Percentiles rank a stretch among this genome's conserved stretches.
These are phyloP conservation scores for Cygnus buccinator DNA, from an alignment of 2,113 vertebrate genomes.

Conservation along the genomic window DNA sequence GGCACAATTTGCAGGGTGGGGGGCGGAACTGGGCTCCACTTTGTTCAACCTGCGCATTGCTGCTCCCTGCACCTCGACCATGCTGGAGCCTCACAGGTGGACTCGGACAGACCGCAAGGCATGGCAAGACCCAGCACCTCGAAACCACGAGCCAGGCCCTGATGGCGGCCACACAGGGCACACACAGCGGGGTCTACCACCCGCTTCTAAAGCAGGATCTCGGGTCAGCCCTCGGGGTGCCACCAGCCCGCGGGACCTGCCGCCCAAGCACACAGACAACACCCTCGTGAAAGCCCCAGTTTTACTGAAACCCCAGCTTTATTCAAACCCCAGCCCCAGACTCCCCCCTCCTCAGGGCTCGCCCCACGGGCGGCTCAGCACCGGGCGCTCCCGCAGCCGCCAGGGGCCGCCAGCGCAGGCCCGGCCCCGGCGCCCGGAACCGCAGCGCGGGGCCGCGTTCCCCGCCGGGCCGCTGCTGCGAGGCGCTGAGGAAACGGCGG, in stretches of 20 bases:
- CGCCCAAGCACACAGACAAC: not conserved
- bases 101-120: not conserved
- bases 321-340: not conserved
- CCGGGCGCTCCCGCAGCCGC: not conserved
- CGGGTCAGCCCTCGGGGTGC: too few relatives aligned
- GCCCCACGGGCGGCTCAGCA: not conserved
- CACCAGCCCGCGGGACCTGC: too few relatives aligned
- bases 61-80: not conserved
- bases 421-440: not conserved
- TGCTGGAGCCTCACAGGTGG: not conserved
- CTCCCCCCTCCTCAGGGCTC: not conserved
- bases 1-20: too few relatives aligned
- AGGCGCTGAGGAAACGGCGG: too few relatives aligned
- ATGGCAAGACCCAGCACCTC: not conserved
- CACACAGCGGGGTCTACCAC: too few relatives aligned
- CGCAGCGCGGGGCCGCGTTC: not conserved
- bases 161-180: too few relatives aligned
- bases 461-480: not conserved
- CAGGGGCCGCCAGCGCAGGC: not conserved
- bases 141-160: too few relatives aligned
- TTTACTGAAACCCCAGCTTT: too few relatives aligned
- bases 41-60: not conserved
- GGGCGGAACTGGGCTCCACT: not conserved
- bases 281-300: not conserved
- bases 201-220: too few relatives aligned